These are phyloP conservation scores for Drosophila limbata DNA, from an alignment of 2,888 invertebrate genomes.

Conservation along the genomic window DNA sequence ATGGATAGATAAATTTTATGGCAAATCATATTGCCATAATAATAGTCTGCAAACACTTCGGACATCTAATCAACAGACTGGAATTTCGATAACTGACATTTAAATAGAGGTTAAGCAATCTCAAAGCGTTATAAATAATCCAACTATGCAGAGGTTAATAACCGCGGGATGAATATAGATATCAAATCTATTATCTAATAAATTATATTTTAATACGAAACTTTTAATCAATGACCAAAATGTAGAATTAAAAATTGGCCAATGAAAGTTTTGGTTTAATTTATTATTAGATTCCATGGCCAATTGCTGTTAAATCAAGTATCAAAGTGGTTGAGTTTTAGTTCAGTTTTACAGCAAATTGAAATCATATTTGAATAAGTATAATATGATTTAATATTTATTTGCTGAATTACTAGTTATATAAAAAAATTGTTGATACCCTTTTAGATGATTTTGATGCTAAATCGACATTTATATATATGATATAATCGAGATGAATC, in stretches of 20 bases:
- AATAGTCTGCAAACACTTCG: slow-evolving; percentile 33
- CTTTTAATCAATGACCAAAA: slow-evolving; percentile 13
- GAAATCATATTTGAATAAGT: neutral
- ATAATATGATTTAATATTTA: too few species aligned
- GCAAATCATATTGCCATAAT: slow-evolving; percentile 56
- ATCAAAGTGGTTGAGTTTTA: neutral
- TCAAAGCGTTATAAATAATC: slow-evolving; percentile 5
- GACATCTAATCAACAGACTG: slow-evolving; percentile 49
- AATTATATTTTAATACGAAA: slow-evolving; percentile 7
- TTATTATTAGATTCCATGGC: neutral
- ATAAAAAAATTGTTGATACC: neutral
- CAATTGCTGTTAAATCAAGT: neutral
- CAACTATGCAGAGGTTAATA: slow-evolving; percentile 13
- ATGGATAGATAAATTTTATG: slow-evolving; percentile 40
- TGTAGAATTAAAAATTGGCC: slow-evolving; percentile 6
- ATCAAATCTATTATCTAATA: slow-evolving; percentile 8
- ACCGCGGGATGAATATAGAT: slow-evolving; percentile 6
- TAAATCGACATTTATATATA: neutral
- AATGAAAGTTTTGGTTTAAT: slow-evolving; percentile 5
- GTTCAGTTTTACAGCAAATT: neutral
- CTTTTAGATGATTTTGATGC: slow-evolving; percentile 19
- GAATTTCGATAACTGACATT: slow-evolving; percentile 30
- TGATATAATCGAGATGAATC: neutral
- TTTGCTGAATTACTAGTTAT: neutral
- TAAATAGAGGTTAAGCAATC: slow-evolving; percentile 22